Base-by-base conservation (phyloP, 1,140 invertebrate species). In the Euwallacea fornicatus region DNA sequence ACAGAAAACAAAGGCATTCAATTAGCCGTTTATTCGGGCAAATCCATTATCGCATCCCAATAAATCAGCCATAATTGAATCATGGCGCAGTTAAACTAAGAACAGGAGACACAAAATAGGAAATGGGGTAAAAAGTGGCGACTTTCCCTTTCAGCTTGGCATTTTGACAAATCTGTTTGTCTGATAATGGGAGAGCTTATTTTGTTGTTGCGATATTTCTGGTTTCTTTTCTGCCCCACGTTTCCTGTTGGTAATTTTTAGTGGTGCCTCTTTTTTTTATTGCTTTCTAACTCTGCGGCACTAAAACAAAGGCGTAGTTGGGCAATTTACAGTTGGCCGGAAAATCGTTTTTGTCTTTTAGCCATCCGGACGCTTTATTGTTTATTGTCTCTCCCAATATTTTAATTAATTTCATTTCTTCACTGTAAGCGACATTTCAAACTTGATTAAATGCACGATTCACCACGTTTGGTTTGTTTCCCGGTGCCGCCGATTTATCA, bases 131-230 rank as follows among this genome's bases (percentile, higher is more conserved):
- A 66, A 66, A 66, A 66, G 13, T 54, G 44, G 53, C 46, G 47
- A 43, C 53, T 61, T 68, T 75, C 68, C 74, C 71, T 75, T 71
- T 74, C 69, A 58, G 11, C 21, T 63, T 69, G 72, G 67, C 72
- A 50, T 73, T 73, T 73, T 73, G 69, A 73, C 72, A 73, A 73
- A 73, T 73, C 68, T 73, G 72, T 73, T 73, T 73, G 68, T 62
- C 43, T 65, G 72, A 59, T 71, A 66, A 43, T 66, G 63, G 42
- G 42, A 55, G n/a, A 54, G 50, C 53, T 41, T 66, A 42, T 66
- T 54, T 55, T 41, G 63, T 66, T 53, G 63, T n/a, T 8, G 47
- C 63, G 50, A 42, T 11, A 55, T 66, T 66, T 66, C 33, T 55
- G 15, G 8, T 42, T 54, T 41, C 10, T 15, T 55, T 7, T 54